phyloP scores from a whole-genome alignment of 2,888 invertebrate species.

The Rhabditoides inermis region DNA sequence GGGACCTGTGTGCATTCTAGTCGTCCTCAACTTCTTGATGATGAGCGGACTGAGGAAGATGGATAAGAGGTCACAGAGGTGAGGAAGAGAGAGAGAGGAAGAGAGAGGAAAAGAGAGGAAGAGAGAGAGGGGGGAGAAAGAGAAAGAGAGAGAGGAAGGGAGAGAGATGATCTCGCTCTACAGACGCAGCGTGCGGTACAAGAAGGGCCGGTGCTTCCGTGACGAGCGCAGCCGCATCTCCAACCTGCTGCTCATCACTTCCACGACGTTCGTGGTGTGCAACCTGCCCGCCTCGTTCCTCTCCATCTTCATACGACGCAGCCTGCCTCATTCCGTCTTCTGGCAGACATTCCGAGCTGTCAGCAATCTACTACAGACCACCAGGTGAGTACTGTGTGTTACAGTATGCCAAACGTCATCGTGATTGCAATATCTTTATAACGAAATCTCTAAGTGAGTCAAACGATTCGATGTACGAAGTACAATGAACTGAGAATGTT shows the following conservation, averaged over 20 bases:
- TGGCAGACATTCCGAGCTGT: slow-evolving; percentile 56
- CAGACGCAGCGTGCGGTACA: too few species aligned
- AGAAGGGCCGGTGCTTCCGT: slow-evolving; percentile 8
- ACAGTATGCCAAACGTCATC: too few species aligned
- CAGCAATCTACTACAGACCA: slow-evolving; percentile 56
- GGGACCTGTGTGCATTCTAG: slow-evolving; percentile 41
- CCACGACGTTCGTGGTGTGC: slow-evolving; percentile 56
- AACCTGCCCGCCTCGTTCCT: slow-evolving; percentile 55
- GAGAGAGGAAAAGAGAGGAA: too few species aligned
- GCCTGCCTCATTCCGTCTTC: slow-evolving; percentile 10
- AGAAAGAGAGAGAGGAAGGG: too few species aligned
- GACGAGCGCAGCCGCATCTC: slow-evolving; percentile 51
- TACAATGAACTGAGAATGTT: neutral
- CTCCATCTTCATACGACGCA: slow-evolving; percentile 51
- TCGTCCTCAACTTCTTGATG: slow-evolving; percentile 39
- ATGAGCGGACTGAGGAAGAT: slow-evolving; percentile 30
- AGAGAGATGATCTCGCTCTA: too few species aligned
- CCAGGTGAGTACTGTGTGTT: slow-evolving; percentile 45
- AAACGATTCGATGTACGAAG: neutral
- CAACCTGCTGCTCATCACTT: slow-evolving; percentile 55
- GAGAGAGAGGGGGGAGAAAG: too few species aligned
- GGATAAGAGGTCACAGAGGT: slow-evolving; percentile 16
- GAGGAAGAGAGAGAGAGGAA: too few species aligned
- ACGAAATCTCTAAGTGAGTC: slow-evolving; percentile 51
- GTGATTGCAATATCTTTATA: slow-evolving; percentile 35